Base-by-base conservation (phyloP, 2,797 vertebrate genomes). In the Eleutherodactylus coqui region DNA sequence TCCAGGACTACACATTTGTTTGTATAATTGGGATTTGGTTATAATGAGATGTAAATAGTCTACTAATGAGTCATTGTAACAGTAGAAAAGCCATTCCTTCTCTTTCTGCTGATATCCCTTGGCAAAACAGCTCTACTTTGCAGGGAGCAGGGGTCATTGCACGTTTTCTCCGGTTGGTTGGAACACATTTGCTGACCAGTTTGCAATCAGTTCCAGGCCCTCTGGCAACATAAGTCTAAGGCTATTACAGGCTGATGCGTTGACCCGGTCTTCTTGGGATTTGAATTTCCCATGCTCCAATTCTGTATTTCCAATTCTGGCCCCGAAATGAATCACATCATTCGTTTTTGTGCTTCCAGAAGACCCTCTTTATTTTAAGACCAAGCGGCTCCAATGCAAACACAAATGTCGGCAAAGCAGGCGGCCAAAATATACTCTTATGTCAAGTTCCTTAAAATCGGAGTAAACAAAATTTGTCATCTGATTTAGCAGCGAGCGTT, bases 401-500 rank as follows among this genome's bases (percentile, higher is more conserved):
- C 88, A 88, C 67, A 82, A 81, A 82, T 88, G 84, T 87, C 86
- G 86, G 53, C 55, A 87, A 81, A 62, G 88, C 49, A 86, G 89
- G 86, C 86, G 88, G 79, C 62, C 82, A 70, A 41, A 70, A 90
- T 55, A 73, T 90, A 88, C 89, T 91, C 90, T 89, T 89, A 76
- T 85, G 89, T 89, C 79, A 88, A 86, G 87, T 90, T 90, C 89
- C 82, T 90, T 89, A 89, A 92, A 91, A 91, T 90, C 83, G 85
- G 88, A 58, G 89, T 90, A 92, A 91, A 92, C 90, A 90, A 91
- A 92, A 90, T 90, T 85, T 90, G 89, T 92, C 91, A 90, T 92
- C 85, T 89, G 88, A 91, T 91, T 90, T 91, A 87, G 91, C 89
- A 83, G 87, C 87, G 60, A 88, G 60, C 16, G 88, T 83, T 90